Conservation (phyloP, 1,140 invertebrate species). For the Papilio xuthus region DNA sequence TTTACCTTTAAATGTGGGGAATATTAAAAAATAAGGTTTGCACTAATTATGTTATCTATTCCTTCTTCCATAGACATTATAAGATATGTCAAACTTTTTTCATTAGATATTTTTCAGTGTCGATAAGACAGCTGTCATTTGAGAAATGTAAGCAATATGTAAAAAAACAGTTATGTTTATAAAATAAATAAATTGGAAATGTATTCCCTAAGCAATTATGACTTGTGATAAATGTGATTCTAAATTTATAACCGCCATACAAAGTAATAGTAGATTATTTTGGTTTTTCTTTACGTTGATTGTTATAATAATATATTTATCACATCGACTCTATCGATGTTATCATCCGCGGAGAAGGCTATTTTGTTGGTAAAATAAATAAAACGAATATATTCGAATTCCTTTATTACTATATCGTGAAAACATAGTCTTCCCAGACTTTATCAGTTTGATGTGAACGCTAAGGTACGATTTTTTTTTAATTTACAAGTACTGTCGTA, state of each 20-base stretch:
- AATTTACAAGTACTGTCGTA: neutral
- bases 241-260: slow-evolving; percentile 40
- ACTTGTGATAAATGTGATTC: slow-evolving; percentile 49
- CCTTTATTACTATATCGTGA: neutral
- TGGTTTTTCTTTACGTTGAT: slow-evolving; percentile 50
- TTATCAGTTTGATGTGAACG: neutral
- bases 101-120: neutral
- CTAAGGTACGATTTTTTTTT: neutral
- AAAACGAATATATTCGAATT: slow-evolving; percentile 1
- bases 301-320: slow-evolving; percentile 49
- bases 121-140: neutral
- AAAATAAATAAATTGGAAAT: slow-evolving; percentile 20
- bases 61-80: neutral
- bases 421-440: neutral
- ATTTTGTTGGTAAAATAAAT: slow-evolving; percentile 43
- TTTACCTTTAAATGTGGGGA: no score
- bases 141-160: neutral
- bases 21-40: no score
- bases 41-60: no score
- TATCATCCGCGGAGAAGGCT: slow-evolving; percentile 49
- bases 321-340: slow-evolving; percentile 54
- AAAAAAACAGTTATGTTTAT: slow-evolving; percentile 20
- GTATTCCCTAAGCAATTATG: slow-evolving; percentile 34
- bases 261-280: slow-evolving; percentile 43
- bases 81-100: neutral